Evolutionary conservation across 2,113 vertebrate species (phyloP), one percentile per base, ranked within the genome.

Genomic region (Eulemur macaco): DNA sequence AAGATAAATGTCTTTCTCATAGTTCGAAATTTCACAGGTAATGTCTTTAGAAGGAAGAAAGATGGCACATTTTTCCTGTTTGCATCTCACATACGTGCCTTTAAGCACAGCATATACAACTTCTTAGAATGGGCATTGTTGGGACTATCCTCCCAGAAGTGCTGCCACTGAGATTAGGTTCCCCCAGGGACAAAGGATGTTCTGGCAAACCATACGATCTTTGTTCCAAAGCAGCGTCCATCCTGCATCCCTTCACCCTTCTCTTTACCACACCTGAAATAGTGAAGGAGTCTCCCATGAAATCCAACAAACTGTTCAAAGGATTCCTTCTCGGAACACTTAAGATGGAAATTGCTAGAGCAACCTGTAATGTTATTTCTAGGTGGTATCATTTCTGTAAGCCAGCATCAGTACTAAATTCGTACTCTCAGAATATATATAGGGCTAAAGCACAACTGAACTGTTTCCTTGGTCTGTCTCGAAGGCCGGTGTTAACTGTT

Each of bases 251-350:
- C 47, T 76, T 34, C 11, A 42, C 1, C 27, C 20, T 3, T 50
- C 93, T 87, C 14, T 76, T 86, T 14, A 37, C 6, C n/a, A 91
- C 39, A 73, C 56, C 95, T 91, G 85, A 95, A 96, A 95, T 13
- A 94, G 47, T 14, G 78, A 34, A 86, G 31, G 54, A 54, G 6
- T 64, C 6, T 69, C 20, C 39, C 47, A 11, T 50, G 78, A 85
- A 86, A 74, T 68, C 37, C 4, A 18, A 21, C 50, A 56, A 96
- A 52, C 54, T 69, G 34, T 50, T 89, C 74, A n/a, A 45, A 69
- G 63, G 39, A 74, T 64, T 87, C 4, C 37, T 95, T 86, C 34
- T 25, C 3, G 45, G 50, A 95, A 81, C 3, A 14, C 69, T 87
- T 39, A 73, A 80, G 66, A 94, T 5, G 14, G 50, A 82, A 86